phyloP scores from a whole-genome alignment of 2,797 vertebrate species.

The Danio jaintianensis region DNA sequence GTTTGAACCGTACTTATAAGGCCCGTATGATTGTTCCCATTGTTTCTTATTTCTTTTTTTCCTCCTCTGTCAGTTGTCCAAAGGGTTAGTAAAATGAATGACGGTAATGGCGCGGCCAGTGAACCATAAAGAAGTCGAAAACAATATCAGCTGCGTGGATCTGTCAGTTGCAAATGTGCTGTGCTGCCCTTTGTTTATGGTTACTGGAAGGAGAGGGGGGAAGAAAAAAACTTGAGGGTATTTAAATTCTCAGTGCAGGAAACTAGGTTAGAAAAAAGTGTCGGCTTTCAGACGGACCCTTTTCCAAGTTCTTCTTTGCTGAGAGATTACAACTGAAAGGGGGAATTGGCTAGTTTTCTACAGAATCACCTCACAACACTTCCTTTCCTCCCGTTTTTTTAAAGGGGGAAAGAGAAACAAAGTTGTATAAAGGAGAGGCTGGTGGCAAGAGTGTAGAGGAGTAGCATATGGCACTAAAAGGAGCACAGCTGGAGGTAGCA shows the following conservation, averaged over 20 bases:
- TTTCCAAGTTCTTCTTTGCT: constrained; percentile 66
- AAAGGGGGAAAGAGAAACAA: constrained; percentile 86
- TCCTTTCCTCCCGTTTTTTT: constrained; percentile 63
- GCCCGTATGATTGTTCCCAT: constrained; percentile 69
- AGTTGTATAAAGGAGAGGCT: constrained; percentile 99
- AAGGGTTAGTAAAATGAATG: constrained; percentile 70
- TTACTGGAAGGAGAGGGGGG: constrained; percentile 71
- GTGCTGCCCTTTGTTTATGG: constrained; percentile 80
- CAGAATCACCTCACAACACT: constrained; percentile 74
- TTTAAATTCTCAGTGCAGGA: constrained; percentile 69
- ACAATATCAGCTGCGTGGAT: constrained; percentile 86
- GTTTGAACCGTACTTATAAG: constrained; percentile 66
- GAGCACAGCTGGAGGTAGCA: constrained; percentile 99
- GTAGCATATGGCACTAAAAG: constrained; percentile 99
- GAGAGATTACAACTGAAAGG: constrained; percentile 62
- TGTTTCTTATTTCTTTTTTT: constrained; percentile 72
- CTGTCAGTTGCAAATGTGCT: constrained; percentile 84
- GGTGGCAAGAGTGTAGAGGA: constrained; percentile 99
- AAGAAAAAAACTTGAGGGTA: constrained; percentile 64
- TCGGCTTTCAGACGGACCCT: constrained; percentile 64
- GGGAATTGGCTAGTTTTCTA: constrained; percentile 65
- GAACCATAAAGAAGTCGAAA: constrained; percentile 83
- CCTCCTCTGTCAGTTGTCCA: constrained; percentile 70
- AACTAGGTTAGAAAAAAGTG: constrained; percentile 71
- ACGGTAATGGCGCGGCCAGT: constrained; percentile 72